phyloP scores from a whole-genome alignment of 2,888 invertebrate species.

The Drosophila glabriapex region DNA sequence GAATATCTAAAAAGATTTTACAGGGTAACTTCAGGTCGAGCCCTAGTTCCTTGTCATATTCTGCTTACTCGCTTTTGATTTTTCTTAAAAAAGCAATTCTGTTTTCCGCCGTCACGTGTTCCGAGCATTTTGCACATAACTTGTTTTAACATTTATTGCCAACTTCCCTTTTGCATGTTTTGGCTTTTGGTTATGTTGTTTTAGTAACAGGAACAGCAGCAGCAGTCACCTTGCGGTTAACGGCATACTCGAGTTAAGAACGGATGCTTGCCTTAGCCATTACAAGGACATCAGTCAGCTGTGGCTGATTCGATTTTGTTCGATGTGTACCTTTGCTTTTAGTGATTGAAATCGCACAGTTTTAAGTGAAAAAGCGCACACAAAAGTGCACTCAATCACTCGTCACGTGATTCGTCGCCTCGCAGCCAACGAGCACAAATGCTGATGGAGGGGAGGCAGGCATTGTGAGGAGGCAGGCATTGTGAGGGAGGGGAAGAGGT shows the following conservation, averaged over 20 bases:
- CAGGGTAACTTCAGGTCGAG: neutral
- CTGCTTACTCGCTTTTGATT: slow-evolving; percentile 8
- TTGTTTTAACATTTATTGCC: slow-evolving; percentile 77
- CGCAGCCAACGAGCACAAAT: slow-evolving; percentile 25
- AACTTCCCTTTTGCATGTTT: slow-evolving; percentile 67
- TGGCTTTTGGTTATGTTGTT: slow-evolving; percentile 36
- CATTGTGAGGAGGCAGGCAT: neutral
- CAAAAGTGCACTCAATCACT: slow-evolving; percentile 79
- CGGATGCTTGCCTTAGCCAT: slow-evolving; percentile 9
- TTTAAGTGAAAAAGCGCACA: slow-evolving; percentile 80
- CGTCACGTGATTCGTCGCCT: slow-evolving; percentile 72
- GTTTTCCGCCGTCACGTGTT: slow-evolving; percentile 64
- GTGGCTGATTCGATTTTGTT: slow-evolving; percentile 73
- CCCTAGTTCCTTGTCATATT: neutral
- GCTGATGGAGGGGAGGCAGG: neutral
- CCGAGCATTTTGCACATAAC: slow-evolving; percentile 75
- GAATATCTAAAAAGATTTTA: neutral
- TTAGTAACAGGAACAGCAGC: slow-evolving; percentile 17
- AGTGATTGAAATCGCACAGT: slow-evolving; percentile 82
- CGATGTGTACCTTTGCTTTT: slow-evolving; percentile 73
- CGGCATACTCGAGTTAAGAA: slow-evolving; percentile 13
- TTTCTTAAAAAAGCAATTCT: slow-evolving; percentile 3
- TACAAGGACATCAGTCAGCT: slow-evolving; percentile 55
- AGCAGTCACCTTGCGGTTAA: slow-evolving; percentile 60
- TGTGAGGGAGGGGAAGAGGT: neutral